Conservation (phyloP, 1,140 invertebrate genomes). For the Berghia stephanieae region DNA sequence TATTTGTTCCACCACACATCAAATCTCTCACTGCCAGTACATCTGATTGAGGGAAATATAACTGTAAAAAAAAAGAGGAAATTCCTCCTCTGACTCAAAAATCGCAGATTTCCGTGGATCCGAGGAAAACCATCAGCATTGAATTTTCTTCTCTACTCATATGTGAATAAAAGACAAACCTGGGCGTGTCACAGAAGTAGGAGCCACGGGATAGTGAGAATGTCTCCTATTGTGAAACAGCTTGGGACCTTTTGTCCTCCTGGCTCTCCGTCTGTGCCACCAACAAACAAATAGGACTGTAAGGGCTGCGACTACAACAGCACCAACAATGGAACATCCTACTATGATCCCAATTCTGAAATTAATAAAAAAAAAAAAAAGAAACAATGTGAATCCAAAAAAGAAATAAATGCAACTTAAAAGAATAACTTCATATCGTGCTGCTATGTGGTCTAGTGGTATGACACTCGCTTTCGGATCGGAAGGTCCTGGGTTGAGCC, state of each 20-base stretch:
- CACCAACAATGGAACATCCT: constrained; percentile 32
- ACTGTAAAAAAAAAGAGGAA: no score
- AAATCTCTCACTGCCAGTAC: no score
- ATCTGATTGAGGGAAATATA: no score
- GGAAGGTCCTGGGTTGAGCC: no score
- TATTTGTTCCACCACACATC: no score
- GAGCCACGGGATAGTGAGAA: constrained; percentile 33
- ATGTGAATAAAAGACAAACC: no score
- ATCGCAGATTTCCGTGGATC: no score
- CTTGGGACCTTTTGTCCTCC: constrained; percentile 12
- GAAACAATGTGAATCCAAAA: neutral
- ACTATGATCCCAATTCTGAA: constrained; percentile 39
- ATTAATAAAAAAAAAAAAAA: neutral
- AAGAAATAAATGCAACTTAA: neutral
- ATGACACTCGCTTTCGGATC: no score
- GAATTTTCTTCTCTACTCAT: no score
- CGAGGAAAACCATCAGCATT: no score
- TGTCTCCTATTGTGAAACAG: constrained; percentile 32
- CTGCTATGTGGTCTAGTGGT: no score
- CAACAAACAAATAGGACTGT: constrained; percentile 32
- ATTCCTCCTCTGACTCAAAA: no score
- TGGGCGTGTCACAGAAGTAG: constrained; percentile 25
- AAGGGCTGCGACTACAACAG: constrained; percentile 32
- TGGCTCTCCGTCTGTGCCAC: constrained; percentile 33
- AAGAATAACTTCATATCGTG: neutral